These are phyloP conservation scores for Silurus glanis DNA, from an alignment of 2,113 vertebrate species.

Conservation along the genomic window DNA sequence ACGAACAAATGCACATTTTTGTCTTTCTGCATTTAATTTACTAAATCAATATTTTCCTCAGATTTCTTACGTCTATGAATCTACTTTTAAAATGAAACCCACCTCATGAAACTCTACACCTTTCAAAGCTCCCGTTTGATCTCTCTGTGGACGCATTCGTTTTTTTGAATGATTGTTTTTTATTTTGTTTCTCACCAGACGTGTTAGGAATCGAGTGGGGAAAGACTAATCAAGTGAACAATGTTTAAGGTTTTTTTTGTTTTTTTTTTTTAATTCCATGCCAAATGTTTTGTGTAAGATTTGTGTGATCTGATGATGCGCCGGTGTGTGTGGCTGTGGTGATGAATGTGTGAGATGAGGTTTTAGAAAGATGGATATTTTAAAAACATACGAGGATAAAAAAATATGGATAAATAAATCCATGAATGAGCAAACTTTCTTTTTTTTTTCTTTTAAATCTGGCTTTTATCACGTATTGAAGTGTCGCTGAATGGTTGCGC, in stretches of 20 bases:
- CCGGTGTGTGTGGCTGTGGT: conserved; percentile 43
- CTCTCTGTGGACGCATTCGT: conserved; percentile 72
- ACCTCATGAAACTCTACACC: conserved; percentile 15
- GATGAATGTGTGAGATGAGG: conserved; percentile 34
- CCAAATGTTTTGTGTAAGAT: conserved; percentile 47
- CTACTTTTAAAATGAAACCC: conserved; percentile 33
- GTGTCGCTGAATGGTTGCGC: conserved; percentile 8
- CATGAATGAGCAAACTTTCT: conserved; percentile 46
- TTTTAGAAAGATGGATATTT: conserved; percentile 29
- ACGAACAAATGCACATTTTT: background rate
- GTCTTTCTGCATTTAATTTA: background rate
- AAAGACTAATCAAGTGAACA: conserved; percentile 68
- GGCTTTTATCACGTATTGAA: background rate
- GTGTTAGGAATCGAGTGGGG: conserved; percentile 56
- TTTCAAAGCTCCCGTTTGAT: background rate
- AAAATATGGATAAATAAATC: conserved; percentile 27
- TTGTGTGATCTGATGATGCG: conserved; percentile 58
- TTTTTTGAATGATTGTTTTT: conserved; percentile 49
- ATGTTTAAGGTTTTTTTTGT: conserved; percentile 60
- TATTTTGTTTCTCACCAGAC: conserved; percentile 56
- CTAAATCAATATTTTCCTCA: background rate
- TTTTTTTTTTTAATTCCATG: conserved; percentile 59
- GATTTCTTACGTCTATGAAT: conserved; percentile 26
- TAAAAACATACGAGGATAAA: background rate
- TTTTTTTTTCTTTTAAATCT: background rate